Percentiles rank a stretch among this genome's conserved stretches.
Evolutionary conservation across 2,888 invertebrate species (phyloP).

Genomic region (Drosophila merina): DNA sequence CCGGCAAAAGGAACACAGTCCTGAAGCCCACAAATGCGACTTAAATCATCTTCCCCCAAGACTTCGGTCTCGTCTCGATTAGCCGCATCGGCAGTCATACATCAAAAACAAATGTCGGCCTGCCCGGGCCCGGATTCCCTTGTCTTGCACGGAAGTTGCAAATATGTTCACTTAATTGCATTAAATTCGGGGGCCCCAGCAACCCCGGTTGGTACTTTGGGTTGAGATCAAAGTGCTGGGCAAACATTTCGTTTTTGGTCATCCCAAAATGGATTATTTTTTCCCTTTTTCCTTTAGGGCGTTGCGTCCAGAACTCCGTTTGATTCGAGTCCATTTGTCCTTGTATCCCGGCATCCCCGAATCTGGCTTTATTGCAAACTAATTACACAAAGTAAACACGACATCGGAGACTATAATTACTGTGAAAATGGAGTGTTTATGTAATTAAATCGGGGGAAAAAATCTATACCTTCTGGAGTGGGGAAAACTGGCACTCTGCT

Average conservation of each 20-base stretch:
- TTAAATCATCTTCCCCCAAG: slow-evolving; percentile 18
- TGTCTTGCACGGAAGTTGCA: slow-evolving; percentile 64
- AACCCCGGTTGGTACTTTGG: slow-evolving; percentile 45
- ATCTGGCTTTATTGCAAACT: slow-evolving; percentile 67
- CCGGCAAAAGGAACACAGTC: slow-evolving; percentile 20
- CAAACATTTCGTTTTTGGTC: slow-evolving; percentile 61
- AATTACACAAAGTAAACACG: slow-evolving; percentile 67
- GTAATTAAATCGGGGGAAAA: slow-evolving; percentile 40
- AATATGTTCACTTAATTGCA: slow-evolving; percentile 81
- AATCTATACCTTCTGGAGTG: background rate
- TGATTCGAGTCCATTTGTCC: slow-evolving; percentile 67
- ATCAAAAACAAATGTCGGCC: slow-evolving; percentile 57
- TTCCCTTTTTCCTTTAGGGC: slow-evolving; percentile 46
- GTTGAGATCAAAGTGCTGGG: slow-evolving; percentile 71
- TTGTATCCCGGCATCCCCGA: slow-evolving; percentile 47
- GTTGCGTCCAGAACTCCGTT: slow-evolving; percentile 60
- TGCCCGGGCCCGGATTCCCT: slow-evolving; percentile 34
- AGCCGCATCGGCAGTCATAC: slow-evolving; percentile 67
- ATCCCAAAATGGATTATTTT: slow-evolving; percentile 44
- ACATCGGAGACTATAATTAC: slow-evolving; percentile 35
- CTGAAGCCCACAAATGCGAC: background rate
- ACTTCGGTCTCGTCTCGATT: slow-evolving; percentile 55
- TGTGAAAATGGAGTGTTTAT: slow-evolving; percentile 46
- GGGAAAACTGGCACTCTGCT: background rate
- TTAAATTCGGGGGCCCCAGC: slow-evolving; percentile 51